phyloP scores from a whole-genome alignment of 2,888 invertebrate genomes.

The Antitype chi region DNA sequence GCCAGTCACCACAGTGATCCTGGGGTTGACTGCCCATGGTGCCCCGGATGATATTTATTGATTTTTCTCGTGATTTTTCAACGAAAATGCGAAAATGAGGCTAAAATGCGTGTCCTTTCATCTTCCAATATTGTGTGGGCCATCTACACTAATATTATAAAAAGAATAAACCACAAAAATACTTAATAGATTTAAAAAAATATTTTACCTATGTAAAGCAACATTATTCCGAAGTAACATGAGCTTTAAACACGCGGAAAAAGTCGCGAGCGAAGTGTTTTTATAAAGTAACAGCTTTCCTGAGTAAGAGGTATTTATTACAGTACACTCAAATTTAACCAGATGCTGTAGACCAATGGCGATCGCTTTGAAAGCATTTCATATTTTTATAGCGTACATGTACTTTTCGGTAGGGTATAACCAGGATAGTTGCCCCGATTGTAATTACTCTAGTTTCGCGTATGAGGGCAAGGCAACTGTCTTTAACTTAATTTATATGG shows the following conservation, averaged over 20 bases:
- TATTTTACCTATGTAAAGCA: too few relatives aligned
- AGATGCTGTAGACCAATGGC: not conserved
- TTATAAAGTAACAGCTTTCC: not conserved
- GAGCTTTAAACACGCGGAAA: too few relatives aligned
- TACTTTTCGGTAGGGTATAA: too few relatives aligned
- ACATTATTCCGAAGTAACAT: too few relatives aligned
- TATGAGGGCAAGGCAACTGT: too few relatives aligned
- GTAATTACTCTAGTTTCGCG: too few relatives aligned
- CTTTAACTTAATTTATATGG: too few relatives aligned
- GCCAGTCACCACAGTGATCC: conserved; percentile 9
- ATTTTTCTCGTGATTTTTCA: not conserved
- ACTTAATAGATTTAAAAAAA: too few relatives aligned
- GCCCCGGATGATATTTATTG: not conserved
- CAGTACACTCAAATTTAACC: not conserved
- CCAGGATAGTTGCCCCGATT: too few relatives aligned
- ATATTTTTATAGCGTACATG: not conserved
- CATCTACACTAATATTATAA: not conserved
- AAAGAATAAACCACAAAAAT: too few relatives aligned
- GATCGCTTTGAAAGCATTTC: not conserved
- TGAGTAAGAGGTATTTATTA: not conserved
- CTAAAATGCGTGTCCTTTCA: not conserved
- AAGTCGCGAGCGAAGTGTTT: not conserved
- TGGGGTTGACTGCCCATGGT: not conserved
- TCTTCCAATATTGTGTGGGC: not conserved
- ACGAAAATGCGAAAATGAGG: not conserved